phyloP scores from a whole-genome alignment of 2,113 vertebrate genomes.

The Rousettus leschenaultii region DNA sequence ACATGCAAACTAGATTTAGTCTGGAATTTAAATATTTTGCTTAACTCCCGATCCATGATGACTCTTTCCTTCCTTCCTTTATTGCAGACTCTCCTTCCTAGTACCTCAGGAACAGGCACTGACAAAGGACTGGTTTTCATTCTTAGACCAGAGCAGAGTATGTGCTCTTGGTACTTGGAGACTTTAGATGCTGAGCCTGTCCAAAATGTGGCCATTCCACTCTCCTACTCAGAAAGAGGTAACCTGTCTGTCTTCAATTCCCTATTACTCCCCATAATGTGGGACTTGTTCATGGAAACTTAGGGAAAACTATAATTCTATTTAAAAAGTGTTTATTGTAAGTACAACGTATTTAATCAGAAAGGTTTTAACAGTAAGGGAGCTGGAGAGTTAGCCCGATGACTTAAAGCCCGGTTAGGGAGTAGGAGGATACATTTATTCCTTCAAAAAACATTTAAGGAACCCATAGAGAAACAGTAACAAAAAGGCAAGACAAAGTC shows the following conservation, averaged over 20 bases:
- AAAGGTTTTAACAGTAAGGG: not conserved
- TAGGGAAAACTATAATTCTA: not conserved
- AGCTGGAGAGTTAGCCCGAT: not conserved
- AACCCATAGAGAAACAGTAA: not conserved
- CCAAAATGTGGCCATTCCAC: constrained; percentile 85
- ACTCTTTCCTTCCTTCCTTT: not conserved
- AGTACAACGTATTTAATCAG: not conserved
- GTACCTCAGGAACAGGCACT: constrained; percentile 80
- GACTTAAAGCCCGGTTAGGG: not conserved
- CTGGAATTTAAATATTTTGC: not conserved
- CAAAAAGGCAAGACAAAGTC: not conserved
- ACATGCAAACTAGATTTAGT: not conserved
- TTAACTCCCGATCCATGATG: not conserved
- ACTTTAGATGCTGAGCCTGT: constrained; percentile 75
- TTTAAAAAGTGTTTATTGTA: not conserved
- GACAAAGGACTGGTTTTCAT: constrained; percentile 88
- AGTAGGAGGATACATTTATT: not conserved
- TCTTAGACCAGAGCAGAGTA: constrained; percentile 81
- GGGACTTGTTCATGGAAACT: not conserved
- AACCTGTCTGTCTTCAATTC: not conserved
- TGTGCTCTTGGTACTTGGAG: constrained; percentile 86
- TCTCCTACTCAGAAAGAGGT: constrained; percentile 88
- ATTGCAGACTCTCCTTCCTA: constrained; percentile 77
- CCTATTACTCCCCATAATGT: not conserved
- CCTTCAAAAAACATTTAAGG: not conserved